Percentiles rank a stretch among this genome's conserved stretches.
Evolutionary conservation across 2,888 invertebrate genomes (phyloP).

Genomic region (Ecliptopera silaceata): DNA sequence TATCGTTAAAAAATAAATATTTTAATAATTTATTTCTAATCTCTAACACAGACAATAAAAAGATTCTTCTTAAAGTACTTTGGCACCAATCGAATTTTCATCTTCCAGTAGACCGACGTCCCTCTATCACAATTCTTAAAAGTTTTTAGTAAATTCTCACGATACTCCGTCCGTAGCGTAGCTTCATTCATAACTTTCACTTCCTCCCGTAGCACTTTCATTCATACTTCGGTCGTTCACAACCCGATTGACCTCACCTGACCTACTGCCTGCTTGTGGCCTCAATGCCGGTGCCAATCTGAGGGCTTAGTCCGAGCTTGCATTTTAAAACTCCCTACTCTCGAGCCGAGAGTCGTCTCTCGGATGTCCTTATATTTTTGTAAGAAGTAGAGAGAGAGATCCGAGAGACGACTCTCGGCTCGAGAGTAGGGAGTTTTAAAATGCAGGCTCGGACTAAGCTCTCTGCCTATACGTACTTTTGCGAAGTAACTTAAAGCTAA

Average conservation of each 20-base stretch:
- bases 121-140: constrained; percentile 30
- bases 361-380: too few relatives aligned
- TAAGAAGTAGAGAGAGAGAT: too few relatives aligned
- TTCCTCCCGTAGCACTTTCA: constrained; percentile 10
- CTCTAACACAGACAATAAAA: background rate
- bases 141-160: constrained; percentile 22
- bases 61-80: constrained; percentile 26
- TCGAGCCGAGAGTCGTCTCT: too few relatives aligned
- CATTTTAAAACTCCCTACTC: too few relatives aligned
- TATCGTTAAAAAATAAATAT: background rate
- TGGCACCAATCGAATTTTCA: constrained; percentile 32
- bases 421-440: too few relatives aligned
- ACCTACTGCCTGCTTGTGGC: background rate
- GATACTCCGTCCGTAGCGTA: constrained; percentile 14
- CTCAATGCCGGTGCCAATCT: constrained; percentile 9
- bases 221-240: constrained; percentile 15
- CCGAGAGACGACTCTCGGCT: too few relatives aligned
- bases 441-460: too few relatives aligned
- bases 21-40: background rate
- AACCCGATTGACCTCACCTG: constrained; percentile 9
- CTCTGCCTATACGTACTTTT: background rate
- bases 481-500: background rate
- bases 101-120: constrained; percentile 19
- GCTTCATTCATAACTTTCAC: constrained; percentile 19
- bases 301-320: too few relatives aligned